A percentile compares a stretch with the other conserved stretches of the same genome.
phyloP scores from a whole-genome alignment of 2,797 vertebrate species.

The Smutsia gigantea region DNA sequence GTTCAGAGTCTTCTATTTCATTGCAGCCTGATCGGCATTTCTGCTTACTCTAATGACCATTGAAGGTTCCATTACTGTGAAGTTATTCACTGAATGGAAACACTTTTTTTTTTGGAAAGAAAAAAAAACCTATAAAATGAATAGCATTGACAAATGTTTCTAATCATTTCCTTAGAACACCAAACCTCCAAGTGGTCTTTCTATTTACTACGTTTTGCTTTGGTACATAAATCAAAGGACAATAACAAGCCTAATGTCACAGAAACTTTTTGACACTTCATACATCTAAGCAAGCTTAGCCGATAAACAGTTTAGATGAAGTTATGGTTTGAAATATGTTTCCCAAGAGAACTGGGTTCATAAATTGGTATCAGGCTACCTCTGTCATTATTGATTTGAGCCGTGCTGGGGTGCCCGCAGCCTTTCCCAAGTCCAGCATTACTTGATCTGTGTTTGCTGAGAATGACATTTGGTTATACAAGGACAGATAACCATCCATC shows the following conservation, averaged over 20 bases:
- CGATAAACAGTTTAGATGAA: slow-evolving; percentile 88
- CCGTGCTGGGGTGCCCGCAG: slow-evolving; percentile 79
- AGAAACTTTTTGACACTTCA: slow-evolving; percentile 87
- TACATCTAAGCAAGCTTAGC: slow-evolving; percentile 86
- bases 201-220: slow-evolving; percentile 82
- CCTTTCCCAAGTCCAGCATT: slow-evolving; percentile 79
- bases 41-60: slow-evolving; percentile 4
- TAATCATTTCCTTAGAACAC: slow-evolving; percentile 83
- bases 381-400: slow-evolving; percentile 87
- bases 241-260: slow-evolving; percentile 86
- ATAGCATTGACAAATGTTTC: slow-evolving; percentile 81
- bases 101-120: slow-evolving; percentile 42
- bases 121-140: slow-evolving; percentile 69
- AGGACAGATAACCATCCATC: slow-evolving; percentile 66
- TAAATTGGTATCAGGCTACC: slow-evolving; percentile 87
- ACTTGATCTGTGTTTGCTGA: slow-evolving; percentile 74
- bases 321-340: slow-evolving; percentile 86
- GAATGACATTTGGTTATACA: slow-evolving; percentile 70
- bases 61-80: slow-evolving; percentile 64
- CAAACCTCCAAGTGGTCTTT: slow-evolving; percentile 82
- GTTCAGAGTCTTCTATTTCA: slow-evolving; percentile 50
- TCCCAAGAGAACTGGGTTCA: slow-evolving; percentile 85
- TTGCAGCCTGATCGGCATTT: slow-evolving; percentile 45
- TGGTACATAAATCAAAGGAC: slow-evolving; percentile 85
- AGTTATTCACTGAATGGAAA: slow-evolving; percentile 66